Evolutionary conservation across 2,113 vertebrate species (phyloP).

Genomic region (Platichthys flesus): DNA sequence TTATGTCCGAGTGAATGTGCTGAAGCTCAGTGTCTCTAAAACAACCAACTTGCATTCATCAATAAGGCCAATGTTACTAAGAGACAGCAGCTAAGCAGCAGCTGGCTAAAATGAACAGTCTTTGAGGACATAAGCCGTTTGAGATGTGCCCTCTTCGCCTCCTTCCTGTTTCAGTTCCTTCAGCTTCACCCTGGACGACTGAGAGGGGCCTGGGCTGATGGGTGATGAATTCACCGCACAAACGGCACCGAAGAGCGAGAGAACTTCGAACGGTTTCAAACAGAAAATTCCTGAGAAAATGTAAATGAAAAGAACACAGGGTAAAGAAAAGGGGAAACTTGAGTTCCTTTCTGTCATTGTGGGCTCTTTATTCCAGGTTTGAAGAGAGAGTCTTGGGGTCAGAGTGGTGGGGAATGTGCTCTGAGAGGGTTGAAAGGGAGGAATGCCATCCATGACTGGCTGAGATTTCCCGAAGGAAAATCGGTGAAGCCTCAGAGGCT

Average conservation of each 20-base stretch:
- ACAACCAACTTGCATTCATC: no score
- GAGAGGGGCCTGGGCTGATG: slow-evolving; percentile 1
- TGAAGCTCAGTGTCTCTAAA: no score
- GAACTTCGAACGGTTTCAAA: slow-evolving; percentile 31
- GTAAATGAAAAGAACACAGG: slow-evolving; percentile 31
- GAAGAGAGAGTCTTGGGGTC: slow-evolving; percentile 55
- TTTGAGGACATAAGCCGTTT: neutral
- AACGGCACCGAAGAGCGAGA: slow-evolving; percentile 19
- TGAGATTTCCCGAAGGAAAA: slow-evolving; percentile 48
- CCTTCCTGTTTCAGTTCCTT: neutral
- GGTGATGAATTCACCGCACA: slow-evolving; percentile 28
- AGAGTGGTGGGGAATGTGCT: slow-evolving; percentile 37
- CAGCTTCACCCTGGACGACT: slow-evolving; percentile 6
- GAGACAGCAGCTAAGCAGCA: neutral
- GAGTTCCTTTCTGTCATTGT: slow-evolving; percentile 56
- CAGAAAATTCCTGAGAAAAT: slow-evolving; percentile 49
- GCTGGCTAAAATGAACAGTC: neutral
- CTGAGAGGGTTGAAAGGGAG: slow-evolving; percentile 46
- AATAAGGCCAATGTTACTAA: no score
- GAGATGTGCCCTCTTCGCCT: neutral
- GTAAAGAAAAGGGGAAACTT: slow-evolving; percentile 25
- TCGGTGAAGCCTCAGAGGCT: slow-evolving; percentile 56
- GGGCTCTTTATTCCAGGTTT: slow-evolving; percentile 43
- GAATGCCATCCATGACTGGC: slow-evolving; percentile 54
- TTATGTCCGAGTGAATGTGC: no score